Evolutionary conservation across 2,113 vertebrate species (phyloP).

Genomic region (Psophia crepitans): DNA sequence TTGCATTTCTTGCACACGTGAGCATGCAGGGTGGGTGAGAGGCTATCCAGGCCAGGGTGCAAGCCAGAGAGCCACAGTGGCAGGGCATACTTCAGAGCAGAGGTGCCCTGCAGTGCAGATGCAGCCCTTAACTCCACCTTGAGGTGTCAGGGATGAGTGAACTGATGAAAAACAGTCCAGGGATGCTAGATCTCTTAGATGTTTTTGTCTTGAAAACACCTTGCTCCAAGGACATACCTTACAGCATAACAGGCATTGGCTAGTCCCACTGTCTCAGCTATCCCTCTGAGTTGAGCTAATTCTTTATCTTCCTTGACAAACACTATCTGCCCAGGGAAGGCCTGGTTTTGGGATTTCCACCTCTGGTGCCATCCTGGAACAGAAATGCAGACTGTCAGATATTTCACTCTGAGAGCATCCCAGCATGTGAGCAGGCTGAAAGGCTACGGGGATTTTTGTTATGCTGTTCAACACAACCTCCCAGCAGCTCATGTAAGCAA

Average conservation of each 20-base stretch:
- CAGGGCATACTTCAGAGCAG: not conserved
- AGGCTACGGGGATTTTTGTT: not conserved
- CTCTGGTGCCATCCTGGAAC: conserved; percentile 52
- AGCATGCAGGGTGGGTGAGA: not conserved
- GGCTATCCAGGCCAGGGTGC: not conserved
- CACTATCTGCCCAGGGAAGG: conserved; percentile 3
- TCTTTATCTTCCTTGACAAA: conserved; percentile 66
- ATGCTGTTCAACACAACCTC: not conserved
- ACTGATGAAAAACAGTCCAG: not conserved
- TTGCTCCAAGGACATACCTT: conserved; percentile 49
- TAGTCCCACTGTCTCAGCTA: conserved; percentile 65
- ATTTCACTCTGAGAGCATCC: not conserved
- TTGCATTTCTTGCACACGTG: not conserved
- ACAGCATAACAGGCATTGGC: conserved; percentile 73
- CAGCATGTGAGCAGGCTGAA: not conserved
- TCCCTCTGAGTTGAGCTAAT: conserved; percentile 57
- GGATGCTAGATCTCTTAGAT: not conserved
- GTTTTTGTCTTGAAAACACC: not conserved
- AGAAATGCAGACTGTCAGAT: not conserved
- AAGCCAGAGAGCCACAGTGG: not conserved
- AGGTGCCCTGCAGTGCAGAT: not conserved
- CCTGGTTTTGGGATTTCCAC: conserved; percentile 11
- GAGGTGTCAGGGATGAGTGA: not conserved
- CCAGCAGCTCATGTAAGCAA: not conserved
- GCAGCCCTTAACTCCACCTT: not conserved